Conservation (phyloP, 2,888 invertebrate species). For the Sepiola atlantica region DNA sequence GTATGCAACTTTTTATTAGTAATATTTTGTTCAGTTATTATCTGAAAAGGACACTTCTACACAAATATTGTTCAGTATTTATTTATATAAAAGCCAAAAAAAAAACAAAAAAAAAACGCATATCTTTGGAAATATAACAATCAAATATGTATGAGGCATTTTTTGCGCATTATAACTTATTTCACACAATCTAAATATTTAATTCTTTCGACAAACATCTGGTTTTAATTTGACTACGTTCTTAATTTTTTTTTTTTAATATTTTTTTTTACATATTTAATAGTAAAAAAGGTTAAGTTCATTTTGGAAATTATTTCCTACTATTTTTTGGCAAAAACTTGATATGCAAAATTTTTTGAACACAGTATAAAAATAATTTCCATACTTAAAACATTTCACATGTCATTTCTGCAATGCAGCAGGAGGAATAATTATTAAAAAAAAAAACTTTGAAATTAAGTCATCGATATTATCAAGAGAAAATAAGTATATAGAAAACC, state of each 20-base stretch:
- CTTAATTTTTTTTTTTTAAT: background rate
- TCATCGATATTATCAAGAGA: background rate
- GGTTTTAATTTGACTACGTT: background rate
- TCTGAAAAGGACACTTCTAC: background rate
- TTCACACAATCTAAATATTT: background rate
- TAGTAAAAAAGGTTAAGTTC: background rate
- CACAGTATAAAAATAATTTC: background rate
- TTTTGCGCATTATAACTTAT: background rate
- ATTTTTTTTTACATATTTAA: background rate
- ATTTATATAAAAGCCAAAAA: background rate
- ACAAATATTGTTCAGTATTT: background rate
- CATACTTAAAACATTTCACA: background rate
- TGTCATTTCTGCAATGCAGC: background rate
- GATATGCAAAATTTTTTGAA: background rate
- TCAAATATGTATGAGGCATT: background rate
- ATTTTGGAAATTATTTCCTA: background rate
- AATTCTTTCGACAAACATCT: background rate
- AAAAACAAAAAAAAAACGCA: background rate
- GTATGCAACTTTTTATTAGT: background rate
- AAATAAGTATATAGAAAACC: background rate
- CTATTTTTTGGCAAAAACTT: background rate
- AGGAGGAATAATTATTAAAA: background rate
- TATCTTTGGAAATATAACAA: background rate
- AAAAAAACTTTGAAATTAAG: background rate
- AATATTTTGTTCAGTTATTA: background rate